Base-by-base conservation (phyloP, 2,888 invertebrate species). In the Drosophila robusta region DNA sequence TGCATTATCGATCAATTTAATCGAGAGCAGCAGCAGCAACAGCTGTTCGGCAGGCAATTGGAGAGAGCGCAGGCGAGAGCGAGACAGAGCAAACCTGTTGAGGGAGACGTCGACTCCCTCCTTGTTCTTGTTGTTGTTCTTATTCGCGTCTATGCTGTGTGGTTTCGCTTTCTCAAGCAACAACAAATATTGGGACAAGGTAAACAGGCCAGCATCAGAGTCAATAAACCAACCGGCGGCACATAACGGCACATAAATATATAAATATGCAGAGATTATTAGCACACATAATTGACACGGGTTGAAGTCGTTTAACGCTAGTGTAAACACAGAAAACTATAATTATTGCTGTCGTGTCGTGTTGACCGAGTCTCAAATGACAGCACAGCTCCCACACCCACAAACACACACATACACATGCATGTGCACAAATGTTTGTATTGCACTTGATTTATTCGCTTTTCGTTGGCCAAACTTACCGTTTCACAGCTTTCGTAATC, bases 141-240 rank as follows among this genome's bases (percentile, higher is more conserved):
- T 54, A 36, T 57, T 49, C 18, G 46, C 54, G 29, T 24, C 45
- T 68, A 58, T 57, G 36, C 64, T 47, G 24, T 57, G 69, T 71
- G 18, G 18, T 89, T 89, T 89, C 89, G 87, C 84, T 83, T 89
- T 84, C 83, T 62, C 50, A 42, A 47, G 47, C 44, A 47, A 52
- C 29, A 55, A 49, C 32, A 57, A 70, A 49, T 78, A 87, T 61
- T 70, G 61, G 87, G 63, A 73, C 80, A 83, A 86, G 83, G 83
- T 72, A 88, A 83, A 75, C 84, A 70, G 71, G 80, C 56, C 74
- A 58, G 38, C 38, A 46, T 41, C 34, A 44, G 29, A 29, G 55
- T 62, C 24, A 65, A 65, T 42, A 57, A 54, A 39, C 45, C 73
- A 78, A 42, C 50, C 73, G 78, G 60, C 36, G 42, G 18, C 46